Evolutionary conservation across 2,797 vertebrate genomes (phyloP), one percentile per base, ranked within the genome.

Genomic region (Pseudopleuronectes americanus): DNA sequence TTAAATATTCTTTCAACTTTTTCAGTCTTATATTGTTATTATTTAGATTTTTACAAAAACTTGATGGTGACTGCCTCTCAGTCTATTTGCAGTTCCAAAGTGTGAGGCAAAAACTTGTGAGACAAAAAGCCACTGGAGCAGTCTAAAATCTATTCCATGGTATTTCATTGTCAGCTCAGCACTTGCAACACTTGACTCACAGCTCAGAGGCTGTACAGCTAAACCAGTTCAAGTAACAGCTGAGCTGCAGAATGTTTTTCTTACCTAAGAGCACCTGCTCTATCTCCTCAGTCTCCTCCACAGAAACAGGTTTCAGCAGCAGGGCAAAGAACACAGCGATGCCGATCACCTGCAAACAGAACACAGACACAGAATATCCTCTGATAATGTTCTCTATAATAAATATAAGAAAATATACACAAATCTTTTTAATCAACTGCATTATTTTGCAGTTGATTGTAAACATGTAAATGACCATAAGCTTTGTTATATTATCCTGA

Each of bases 251-350:
- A 9, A 61, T 31, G 17, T 56, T 70, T 56, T 61, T 73, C 89
- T 89, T 89, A 95, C 95, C 90, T 65, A 71, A 71, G 47, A 94
- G 79, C 71, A 93, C 79, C 26, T 90, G 71, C 33, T 92, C 91
- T 0, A 92, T 78, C 77, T 95, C 94, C 45, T 94, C 93, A 17
- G 74, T 92, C 55, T 94, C 94, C 41, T 96, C 94, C 65, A 93
- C 84, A 22, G 93, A 89, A 0, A 94, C 94, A 47, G 93, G 94
- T 85, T 93, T 96, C 77, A 96, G 76, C 56, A 96, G 80, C 81
- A 96, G 81, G 4, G 95, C 95, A 36, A 96, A 95, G 82, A 96
- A 84, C 64, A 95, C 93, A 4, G 95, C 95, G 65, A 95, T 33
- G 6, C 94, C 93, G 17, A 96, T 70, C 64, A 96, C 95, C 95